Percentiles rank a stretch among this genome's conserved stretches.
Evolutionary conservation across 2,797 vertebrate species (phyloP).

Genomic region (Poliocrania exsul): DNA sequence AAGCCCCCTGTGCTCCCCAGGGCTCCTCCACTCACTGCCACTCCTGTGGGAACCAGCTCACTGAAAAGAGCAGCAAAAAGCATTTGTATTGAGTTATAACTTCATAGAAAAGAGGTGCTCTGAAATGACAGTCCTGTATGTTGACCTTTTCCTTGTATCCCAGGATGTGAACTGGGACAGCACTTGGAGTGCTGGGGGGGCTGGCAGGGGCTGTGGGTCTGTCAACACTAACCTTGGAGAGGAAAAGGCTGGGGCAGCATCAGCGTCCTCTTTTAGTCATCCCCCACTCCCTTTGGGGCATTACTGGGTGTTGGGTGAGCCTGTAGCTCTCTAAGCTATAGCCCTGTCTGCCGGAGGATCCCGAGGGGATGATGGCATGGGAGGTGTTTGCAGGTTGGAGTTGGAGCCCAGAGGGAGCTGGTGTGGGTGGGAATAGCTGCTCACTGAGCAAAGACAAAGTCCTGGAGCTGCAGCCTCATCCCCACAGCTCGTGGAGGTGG

Average conservation of each 20-base stretch:
- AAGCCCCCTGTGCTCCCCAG: fast-evolving
- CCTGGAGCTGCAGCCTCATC: background rate
- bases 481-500: fast-evolving
- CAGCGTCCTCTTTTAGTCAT: fast-evolving
- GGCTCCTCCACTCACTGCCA: fast-evolving
- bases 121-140: fast-evolving
- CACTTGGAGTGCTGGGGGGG: fast-evolving
- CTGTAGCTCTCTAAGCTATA: background rate
- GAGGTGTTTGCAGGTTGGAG: fast-evolving
- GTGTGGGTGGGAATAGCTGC: background rate
- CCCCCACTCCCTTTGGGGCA: fast-evolving
- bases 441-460: background rate
- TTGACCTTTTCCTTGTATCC: background rate
- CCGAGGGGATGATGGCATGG: fast-evolving
- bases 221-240: fast-evolving
- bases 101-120: background rate
- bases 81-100: fast-evolving
- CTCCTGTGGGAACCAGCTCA: fast-evolving
- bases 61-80: background rate
- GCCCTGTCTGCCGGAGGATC: background rate
- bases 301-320: fast-evolving
- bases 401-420: fast-evolving
- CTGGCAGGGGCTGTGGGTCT: background rate
- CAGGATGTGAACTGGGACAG: background rate
- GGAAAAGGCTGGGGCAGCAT: background rate